A percentile compares a stretch with the other conserved stretches of the same genome.
Evolutionary conservation across 2,113 vertebrate genomes (phyloP).

Genomic region (Brienomyrus brachyistius): DNA sequence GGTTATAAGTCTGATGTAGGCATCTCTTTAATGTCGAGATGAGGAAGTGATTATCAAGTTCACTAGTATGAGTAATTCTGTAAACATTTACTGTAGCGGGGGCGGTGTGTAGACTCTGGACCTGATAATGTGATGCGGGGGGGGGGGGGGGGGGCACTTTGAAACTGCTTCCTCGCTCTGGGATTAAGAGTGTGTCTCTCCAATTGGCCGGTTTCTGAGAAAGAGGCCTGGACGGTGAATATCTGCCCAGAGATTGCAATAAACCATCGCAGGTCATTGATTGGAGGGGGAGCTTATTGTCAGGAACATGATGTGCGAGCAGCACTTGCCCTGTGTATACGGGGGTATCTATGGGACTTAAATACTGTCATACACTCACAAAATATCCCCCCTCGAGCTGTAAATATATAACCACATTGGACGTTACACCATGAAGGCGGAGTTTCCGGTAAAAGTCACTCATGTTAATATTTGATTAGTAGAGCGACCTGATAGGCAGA

Average conservation of each 20-base stretch:
- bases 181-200: not conserved
- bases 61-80: slow-evolving; percentile 4
- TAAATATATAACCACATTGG: slow-evolving; percentile 36
- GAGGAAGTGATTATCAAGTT: not conserved
- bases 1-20: not conserved
- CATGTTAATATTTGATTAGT: not conserved
- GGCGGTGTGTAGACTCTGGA: slow-evolving; percentile 14
- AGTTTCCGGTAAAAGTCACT: not conserved
- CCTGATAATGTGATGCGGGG: slow-evolving; percentile 9
- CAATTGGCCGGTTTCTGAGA: not conserved
- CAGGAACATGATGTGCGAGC: not conserved
- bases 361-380: slow-evolving; percentile 23
- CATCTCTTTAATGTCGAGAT: not conserved
- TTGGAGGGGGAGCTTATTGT: not conserved
- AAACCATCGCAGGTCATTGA: slow-evolving; percentile 8
- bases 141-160: not conserved
- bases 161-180: not conserved
- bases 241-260: not conserved
- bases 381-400: slow-evolving; percentile 21
- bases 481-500: slow-evolving; percentile 5
- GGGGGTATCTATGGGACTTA: slow-evolving; percentile 6
- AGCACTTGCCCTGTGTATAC: not conserved
- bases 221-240: not conserved
- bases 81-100: slow-evolving; percentile 14
- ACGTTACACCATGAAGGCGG: slow-evolving; percentile 33